These are phyloP conservation scores for Plebejus anna DNA, from an alignment of 2,888 invertebrate genomes.

Conservation along the genomic window DNA sequence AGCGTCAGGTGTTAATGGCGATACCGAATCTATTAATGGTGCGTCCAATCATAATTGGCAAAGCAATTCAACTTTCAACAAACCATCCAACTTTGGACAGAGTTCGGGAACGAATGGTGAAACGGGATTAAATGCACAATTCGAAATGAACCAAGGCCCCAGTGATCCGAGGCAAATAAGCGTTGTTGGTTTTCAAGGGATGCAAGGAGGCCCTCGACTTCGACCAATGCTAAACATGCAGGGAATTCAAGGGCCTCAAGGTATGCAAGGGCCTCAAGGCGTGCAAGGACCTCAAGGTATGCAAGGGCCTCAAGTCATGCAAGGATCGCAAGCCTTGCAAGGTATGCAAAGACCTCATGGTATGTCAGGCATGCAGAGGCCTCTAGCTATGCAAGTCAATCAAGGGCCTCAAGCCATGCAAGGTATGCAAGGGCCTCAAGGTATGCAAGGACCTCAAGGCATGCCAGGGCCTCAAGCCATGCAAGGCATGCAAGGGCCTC, in stretches of 20 bases:
- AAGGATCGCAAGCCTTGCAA: background rate
- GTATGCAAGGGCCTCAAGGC: no score
- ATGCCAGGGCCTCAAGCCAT: background rate
- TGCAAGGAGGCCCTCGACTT: slow-evolving; percentile 1
- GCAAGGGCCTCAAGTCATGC: background rate
- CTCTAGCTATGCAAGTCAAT: background rate
- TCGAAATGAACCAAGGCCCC: background rate
- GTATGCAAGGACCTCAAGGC: background rate
- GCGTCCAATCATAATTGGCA: background rate
- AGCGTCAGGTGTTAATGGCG: background rate
- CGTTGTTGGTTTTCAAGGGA: background rate
- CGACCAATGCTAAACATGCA: no score
- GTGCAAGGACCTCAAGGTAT: background rate
- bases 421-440: background rate
- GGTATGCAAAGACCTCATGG: background rate
- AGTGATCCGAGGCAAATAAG: background rate
- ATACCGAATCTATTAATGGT: background rate
- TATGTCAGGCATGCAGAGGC: background rate
- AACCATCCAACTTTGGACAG: background rate
- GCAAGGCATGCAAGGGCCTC: background rate
- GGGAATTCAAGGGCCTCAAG: no score
- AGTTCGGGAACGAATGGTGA: background rate
- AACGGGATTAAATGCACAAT: background rate
- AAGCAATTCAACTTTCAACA: background rate
- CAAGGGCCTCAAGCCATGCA: background rate